Evolutionary conservation across 2,888 invertebrate genomes (phyloP).

Genomic region (Callosobruchus maculatus): DNA sequence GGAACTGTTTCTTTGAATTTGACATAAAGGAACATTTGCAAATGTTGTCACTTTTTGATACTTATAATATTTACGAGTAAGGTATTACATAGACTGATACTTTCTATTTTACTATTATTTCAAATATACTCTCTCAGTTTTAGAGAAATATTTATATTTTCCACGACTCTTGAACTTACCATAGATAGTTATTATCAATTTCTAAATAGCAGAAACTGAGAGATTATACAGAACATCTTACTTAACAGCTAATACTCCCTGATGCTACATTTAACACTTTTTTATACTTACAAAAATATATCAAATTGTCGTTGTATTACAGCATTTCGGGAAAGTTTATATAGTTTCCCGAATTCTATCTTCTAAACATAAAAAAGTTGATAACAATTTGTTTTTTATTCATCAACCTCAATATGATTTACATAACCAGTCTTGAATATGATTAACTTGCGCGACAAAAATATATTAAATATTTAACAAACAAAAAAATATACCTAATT

Average conservation of each 20-base stretch:
- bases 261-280: neutral
- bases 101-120: no score
- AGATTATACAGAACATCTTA: neutral
- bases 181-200: no score
- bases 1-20: no score
- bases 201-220: neutral
- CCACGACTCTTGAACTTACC: no score
- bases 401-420: neutral
- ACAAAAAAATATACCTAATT: neutral
- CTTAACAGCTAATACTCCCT: neutral
- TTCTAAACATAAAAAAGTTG: neutral
- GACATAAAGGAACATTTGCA: no score
- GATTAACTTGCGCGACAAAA: neutral
- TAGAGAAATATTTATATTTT: no score
- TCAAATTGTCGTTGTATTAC: neutral
- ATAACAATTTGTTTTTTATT: neutral
- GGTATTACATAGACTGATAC: no score
- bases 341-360: neutral
- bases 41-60: no score
- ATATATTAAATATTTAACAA: neutral
- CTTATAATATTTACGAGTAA: no score
- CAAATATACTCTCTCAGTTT: no score
- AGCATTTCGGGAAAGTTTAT: neutral
- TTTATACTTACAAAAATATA: neutral
- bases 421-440: neutral